phyloP scores from a whole-genome alignment of 2,888 invertebrate genomes.

The Sinodicranocentrus sp. region DNA sequence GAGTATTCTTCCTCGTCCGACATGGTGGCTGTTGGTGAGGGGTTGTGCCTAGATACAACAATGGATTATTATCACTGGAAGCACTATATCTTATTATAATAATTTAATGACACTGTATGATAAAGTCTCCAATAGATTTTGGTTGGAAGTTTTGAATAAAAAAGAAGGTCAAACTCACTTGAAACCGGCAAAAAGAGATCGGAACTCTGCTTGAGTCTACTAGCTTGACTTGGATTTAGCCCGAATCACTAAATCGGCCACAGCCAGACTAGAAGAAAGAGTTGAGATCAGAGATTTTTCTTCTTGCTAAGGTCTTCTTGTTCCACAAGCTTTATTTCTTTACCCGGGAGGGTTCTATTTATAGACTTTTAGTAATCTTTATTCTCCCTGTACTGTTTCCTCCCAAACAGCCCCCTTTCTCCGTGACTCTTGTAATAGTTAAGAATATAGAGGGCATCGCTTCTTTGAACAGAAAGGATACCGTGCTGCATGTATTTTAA shows the following conservation, averaged over 20 bases:
- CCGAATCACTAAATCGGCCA: slow-evolving; percentile 62
- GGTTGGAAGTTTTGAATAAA: slow-evolving; percentile 9
- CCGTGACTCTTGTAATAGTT: neutral
- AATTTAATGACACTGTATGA: slow-evolving; percentile 8
- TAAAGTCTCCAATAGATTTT: neutral
- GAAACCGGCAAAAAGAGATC: slow-evolving; percentile 69
- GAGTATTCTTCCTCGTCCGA: slow-evolving; percentile 71
- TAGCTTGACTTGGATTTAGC: slow-evolving; percentile 66
- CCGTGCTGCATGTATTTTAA: no score
- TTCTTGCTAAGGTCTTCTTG: slow-evolving; percentile 36
- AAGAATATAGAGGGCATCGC: no score
- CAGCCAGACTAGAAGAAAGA: slow-evolving; percentile 63
- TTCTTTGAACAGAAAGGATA: no score
- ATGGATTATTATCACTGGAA: slow-evolving; percentile 37
- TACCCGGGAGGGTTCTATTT: slow-evolving; percentile 61
- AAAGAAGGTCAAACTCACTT: slow-evolving; percentile 62
- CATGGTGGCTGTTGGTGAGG: slow-evolving; percentile 66
- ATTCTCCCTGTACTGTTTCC: slow-evolving; percentile 46
- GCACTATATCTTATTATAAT: slow-evolving; percentile 28
- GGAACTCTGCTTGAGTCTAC: slow-evolving; percentile 63
- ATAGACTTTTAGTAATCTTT: slow-evolving; percentile 57
- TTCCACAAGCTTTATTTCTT: slow-evolving; percentile 39
- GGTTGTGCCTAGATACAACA: slow-evolving; percentile 55
- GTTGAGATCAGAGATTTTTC: slow-evolving; percentile 57
- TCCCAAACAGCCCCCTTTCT: slow-evolving; percentile 46